Base-by-base conservation (phyloP, 2,797 vertebrate species). In the Channallabes apus region DNA sequence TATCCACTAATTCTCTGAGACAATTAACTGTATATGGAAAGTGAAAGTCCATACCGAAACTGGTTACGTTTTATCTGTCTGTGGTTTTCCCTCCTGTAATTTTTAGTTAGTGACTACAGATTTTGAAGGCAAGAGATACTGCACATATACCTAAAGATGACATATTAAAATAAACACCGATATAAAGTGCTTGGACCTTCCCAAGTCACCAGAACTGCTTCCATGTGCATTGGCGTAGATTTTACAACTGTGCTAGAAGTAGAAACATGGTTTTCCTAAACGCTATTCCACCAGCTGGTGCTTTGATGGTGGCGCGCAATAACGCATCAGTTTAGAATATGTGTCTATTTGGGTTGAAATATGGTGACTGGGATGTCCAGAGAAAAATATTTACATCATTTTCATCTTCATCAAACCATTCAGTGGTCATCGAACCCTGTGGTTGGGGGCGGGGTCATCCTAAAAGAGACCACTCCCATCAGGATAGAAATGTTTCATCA, bases 21-120 rank as follows among this genome's bases (percentile, higher is more conserved):
- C 82, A 89, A 87, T 87, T 89, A 89, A 84, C 80, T 82, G 80
- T 71, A 86, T 71, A 82, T 84, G 80, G 51, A 80, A 73, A 84
- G 73, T 67, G 80, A 56, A 8, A n/a, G 6, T 56, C 27, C 51
- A 61, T 62, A 27, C 84, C 58, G 32, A 84, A 73, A 35, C 68
- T 32, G 51, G 72, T 41, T 69, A 46, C 80, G 27, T 84, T 54
- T 80, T 51, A 54, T 29, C 18, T 51, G 20, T 27, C 59, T 73
- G 27, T 61, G 73, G 17, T 35, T 35, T 75, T 3, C 65, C 12
- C 62, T 20, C 41, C 20, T 56, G 69, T 29, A 35, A 20, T 18
- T 24, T 56, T 51, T 80, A 65, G 3, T 41, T 80, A 67, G 29
- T 41, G 9, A 80, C 79, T 80, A 80, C n/a, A 54, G n/a, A 54